Base-by-base conservation (phyloP, 1,140 invertebrate genomes). In the Mactra quadrangularis region DNA sequence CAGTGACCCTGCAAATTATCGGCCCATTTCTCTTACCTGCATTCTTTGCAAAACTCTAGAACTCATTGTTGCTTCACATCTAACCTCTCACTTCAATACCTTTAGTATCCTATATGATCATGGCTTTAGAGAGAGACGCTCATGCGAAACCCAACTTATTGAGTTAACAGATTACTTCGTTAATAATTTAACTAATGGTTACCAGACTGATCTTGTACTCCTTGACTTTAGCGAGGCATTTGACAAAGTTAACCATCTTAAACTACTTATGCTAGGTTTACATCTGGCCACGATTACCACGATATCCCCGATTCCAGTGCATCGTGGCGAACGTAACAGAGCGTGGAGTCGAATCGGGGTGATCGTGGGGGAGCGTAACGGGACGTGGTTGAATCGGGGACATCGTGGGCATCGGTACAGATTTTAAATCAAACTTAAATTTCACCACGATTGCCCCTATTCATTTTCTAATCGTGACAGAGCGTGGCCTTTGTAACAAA, bases 11-110 rank as follows among this genome's bases (percentile, higher is more conserved):
- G n/a, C n/a, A n/a, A n/a, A n/a, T n/a, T n/a, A n/a, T n/a, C n/a
- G n/a, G n/a, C n/a, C n/a, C n/a, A n/a, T n/a, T n/a, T n/a, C n/a
- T n/a, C n/a, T n/a, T n/a, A n/a, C n/a, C n/a, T n/a, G n/a, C n/a
- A n/a, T n/a, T n/a, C n/a, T n/a, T n/a, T n/a, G 53, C 11, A 87
- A 87, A 52, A 81, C 81, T 22, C 85, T 87, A 52, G 81, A 84
- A n/a, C 15, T n/a, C n/a, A n/a, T n/a, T n/a, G n/a, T n/a, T 59
- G 55, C 3, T n/a, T n/a, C n/a, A n/a, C n/a, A n/a, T n/a, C n/a
- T n/a, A n/a, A n/a, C n/a, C n/a, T n/a, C n/a, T n/a, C 75, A 83
- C 35, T 27, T 60, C 19, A 76, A 52, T 19, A 59, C 15, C n/a
- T 50, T 74, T 19, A 86, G 75, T 50, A 79, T 66, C 17, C 22